phyloP scores from a whole-genome alignment of 2,888 invertebrate genomes.

The Ptychoptera contaminata region DNA sequence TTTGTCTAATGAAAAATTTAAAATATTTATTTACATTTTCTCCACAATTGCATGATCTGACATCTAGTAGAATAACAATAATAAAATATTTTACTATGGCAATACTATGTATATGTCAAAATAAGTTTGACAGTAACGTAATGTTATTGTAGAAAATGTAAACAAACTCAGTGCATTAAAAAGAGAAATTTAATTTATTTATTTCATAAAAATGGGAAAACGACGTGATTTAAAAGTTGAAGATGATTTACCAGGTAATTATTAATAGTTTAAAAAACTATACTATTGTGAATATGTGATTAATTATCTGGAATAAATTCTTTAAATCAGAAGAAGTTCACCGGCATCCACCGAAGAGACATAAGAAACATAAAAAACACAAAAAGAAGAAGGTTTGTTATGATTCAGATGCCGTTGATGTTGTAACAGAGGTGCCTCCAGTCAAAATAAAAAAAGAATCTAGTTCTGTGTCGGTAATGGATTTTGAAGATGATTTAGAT shows the following conservation, averaged over 20 bases:
- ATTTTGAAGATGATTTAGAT: background rate
- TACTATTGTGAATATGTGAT: background rate
- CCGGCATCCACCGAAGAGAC: slow-evolving; percentile 33
- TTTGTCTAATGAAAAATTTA: too few species aligned
- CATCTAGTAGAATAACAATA: too few species aligned
- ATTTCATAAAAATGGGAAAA: slow-evolving; percentile 10
- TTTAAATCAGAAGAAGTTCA: too few species aligned
- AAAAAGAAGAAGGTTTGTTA: slow-evolving; percentile 22
- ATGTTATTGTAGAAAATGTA: too few species aligned
- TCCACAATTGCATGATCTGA: too few species aligned
- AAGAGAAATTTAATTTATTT: background rate
- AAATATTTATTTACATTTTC: too few species aligned
- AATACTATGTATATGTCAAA: too few species aligned
- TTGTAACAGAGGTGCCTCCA: slow-evolving; percentile 10
- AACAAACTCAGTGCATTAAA: too few species aligned
- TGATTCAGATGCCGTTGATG: slow-evolving; percentile 13
- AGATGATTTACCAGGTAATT: slow-evolving; percentile 4
- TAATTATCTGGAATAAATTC: too few species aligned
- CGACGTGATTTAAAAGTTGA: slow-evolving; percentile 6
- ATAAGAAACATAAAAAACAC: slow-evolving; percentile 46
- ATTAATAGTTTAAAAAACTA: background rate
- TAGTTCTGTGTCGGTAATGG: too few species aligned
- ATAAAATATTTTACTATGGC: too few species aligned
- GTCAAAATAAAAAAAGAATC: background rate
- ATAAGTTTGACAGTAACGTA: too few species aligned